Base-by-base conservation (phyloP, 2,888 invertebrate genomes). In the Apamea monoglypha region DNA sequence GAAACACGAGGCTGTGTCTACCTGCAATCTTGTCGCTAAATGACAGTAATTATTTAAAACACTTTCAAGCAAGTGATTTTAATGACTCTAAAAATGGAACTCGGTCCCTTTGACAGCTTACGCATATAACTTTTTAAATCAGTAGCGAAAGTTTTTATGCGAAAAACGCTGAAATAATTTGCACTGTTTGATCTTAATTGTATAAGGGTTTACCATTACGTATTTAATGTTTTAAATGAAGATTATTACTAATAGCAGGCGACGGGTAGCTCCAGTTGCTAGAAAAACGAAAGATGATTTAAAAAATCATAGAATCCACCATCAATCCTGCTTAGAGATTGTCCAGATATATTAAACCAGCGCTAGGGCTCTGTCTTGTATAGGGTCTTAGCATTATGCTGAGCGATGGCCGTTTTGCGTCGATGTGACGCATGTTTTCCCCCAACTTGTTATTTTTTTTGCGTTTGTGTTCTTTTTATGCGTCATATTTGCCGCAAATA, bases 61-160 rank as follows among this genome's bases (percentile, higher is more conserved):
- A 53, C 50, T 74, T 72, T 47, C 36, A 56, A 18, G 32, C 25
- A 61, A 70, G 18, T 82, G 68, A 69, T 67, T 70, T 53, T 50
- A 44, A 80, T 47, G 14, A 36, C 16, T 73, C 2, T 70, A 66
- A 80, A 80, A 76, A 71, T 84, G 29, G 50, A 63, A 64, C 21
- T 29, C 12, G 29, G 47, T 40, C 25, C 32, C n/a, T 81, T 72
- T 63, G n/a, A 56, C 25, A 71, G 16, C 64, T 59, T 8, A 29
- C 16, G 7, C 32, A 36, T 79, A n/a, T 59, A 66, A n/a, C 16
- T 63, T 47, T 76, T 79, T 40, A 74, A 69, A 63, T 68, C 18
- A 67, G 16, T 32, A 1, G 14, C 16, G 32, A 71, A 70, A 44
- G 72, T 40, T 16, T 69, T 66, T 36, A 61, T n/a, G 25, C 21